These are phyloP conservation scores for Siniperca chuatsi DNA, from an alignment of 2,113 vertebrate species.

Conservation along the genomic window DNA sequence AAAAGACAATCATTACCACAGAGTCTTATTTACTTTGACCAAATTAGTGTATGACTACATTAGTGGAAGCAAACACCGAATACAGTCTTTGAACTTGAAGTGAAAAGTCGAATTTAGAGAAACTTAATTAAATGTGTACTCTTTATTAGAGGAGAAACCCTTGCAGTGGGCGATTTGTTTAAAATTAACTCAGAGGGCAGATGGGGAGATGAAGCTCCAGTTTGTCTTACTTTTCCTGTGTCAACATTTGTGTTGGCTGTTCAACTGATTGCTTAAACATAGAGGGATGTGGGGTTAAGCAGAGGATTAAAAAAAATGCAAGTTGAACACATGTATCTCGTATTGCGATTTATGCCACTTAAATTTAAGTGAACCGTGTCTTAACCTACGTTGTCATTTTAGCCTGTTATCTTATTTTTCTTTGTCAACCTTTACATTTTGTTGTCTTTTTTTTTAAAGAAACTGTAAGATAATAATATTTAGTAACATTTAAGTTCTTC, in stretches of 20 bases:
- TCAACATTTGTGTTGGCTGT: constrained; percentile 51
- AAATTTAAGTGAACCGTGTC: neutral
- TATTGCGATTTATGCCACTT: neutral
- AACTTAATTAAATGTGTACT: constrained; percentile 69
- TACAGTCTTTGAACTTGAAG: constrained; percentile 74
- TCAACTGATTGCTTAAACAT: constrained; percentile 40
- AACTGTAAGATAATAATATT: constrained; percentile 32
- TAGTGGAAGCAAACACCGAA: constrained; percentile 49
- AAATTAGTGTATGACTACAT: constrained; percentile 67
- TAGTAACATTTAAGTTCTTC: constrained; percentile 30
- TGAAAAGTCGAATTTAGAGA: constrained; percentile 60
- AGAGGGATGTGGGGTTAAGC: constrained; percentile 37
- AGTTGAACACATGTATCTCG: neutral
- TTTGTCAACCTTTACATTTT: neutral
- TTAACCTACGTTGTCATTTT: constrained; percentile 8
- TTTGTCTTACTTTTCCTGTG: constrained; percentile 50
- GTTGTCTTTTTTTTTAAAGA: constrained; percentile 5
- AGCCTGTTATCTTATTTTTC: constrained; percentile 1
- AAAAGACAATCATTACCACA: constrained; percentile 74
- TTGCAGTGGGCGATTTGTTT: constrained; percentile 60
- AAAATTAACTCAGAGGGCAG: constrained; percentile 61
- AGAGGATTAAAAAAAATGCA: neutral
- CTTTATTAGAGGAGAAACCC: constrained; percentile 56
- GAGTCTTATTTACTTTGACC: constrained; percentile 73
- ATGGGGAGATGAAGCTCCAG: constrained; percentile 49